Evolutionary conservation across 2,113 vertebrate species (phyloP).

Genomic region (Neotragus moschatus): DNA sequence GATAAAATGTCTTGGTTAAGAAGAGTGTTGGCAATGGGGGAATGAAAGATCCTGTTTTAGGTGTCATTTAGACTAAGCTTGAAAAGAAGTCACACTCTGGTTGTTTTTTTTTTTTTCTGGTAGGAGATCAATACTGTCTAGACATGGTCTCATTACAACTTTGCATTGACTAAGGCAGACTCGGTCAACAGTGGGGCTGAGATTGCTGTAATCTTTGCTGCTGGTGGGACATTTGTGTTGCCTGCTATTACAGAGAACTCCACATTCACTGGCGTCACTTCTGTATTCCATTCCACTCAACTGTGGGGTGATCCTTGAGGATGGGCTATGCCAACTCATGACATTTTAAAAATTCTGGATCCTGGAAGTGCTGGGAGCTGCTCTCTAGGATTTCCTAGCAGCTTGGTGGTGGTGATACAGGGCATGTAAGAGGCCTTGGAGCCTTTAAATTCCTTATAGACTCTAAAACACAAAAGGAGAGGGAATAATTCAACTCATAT

Average conservation of each 20-base stretch:
- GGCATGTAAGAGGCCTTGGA: background rate
- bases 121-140: constrained; percentile 69
- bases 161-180: constrained; percentile 45
- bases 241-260: background rate
- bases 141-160: constrained; percentile 57
- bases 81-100: constrained; percentile 49
- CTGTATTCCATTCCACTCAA: background rate
- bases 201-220: constrained; percentile 43
- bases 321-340: background rate
- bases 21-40: background rate
- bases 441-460: background rate
- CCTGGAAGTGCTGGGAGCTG: background rate
- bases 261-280: background rate
- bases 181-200: background rate
- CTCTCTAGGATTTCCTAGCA: background rate
- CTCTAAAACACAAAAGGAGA: background rate
- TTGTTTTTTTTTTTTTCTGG: background rate
- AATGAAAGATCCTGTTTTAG: constrained; percentile 21
- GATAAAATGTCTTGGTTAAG: background rate
- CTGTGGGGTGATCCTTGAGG: background rate
- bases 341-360: background rate
- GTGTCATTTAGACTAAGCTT: constrained; percentile 44
- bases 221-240: background rate
- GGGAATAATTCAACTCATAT: background rate
- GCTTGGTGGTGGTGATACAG: background rate